These are phyloP conservation scores for Peromyscus maniculatus DNA, from an alignment of 2,113 vertebrate species.

Conservation along the genomic window DNA sequence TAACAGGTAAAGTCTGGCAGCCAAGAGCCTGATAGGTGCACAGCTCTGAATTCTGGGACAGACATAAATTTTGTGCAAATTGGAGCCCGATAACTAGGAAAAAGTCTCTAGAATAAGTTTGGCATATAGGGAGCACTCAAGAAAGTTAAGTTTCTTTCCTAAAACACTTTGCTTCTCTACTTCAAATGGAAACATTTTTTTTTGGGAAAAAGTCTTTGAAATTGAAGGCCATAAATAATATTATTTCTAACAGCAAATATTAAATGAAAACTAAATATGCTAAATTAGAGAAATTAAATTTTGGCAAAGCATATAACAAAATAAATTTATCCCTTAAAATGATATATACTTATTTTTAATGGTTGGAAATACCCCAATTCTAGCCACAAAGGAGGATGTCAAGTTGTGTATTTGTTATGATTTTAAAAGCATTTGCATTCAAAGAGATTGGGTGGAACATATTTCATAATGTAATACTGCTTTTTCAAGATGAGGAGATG, in stretches of 20 bases:
- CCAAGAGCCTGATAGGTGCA: background rate
- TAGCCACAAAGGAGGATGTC: background rate
- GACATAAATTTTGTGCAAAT: background rate
- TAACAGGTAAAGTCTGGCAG: background rate
- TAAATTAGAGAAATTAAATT: background rate
- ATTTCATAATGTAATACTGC: conserved; percentile 4
- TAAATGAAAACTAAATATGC: background rate
- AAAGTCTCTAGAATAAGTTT: background rate
- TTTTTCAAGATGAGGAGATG: background rate
- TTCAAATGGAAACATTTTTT: background rate
- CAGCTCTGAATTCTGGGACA: background rate
- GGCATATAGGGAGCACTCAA: background rate
- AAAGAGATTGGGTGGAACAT: background rate
- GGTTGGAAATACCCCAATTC: background rate
- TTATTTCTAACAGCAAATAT: conserved; percentile 17
- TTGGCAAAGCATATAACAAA: background rate
- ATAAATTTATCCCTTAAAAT: conserved; percentile 22
- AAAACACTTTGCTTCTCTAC: background rate
- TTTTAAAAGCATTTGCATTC: background rate
- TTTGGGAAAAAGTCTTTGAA: background rate
- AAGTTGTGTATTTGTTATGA: background rate
- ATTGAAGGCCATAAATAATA: background rate
- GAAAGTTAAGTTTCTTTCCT: background rate
- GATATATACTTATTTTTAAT: background rate
- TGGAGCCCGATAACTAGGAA: background rate